A percentile compares a stretch with the other conserved stretches of the same genome.
phyloP scores from a whole-genome alignment of 2,888 invertebrate species.

The Zelleria hepariella region DNA sequence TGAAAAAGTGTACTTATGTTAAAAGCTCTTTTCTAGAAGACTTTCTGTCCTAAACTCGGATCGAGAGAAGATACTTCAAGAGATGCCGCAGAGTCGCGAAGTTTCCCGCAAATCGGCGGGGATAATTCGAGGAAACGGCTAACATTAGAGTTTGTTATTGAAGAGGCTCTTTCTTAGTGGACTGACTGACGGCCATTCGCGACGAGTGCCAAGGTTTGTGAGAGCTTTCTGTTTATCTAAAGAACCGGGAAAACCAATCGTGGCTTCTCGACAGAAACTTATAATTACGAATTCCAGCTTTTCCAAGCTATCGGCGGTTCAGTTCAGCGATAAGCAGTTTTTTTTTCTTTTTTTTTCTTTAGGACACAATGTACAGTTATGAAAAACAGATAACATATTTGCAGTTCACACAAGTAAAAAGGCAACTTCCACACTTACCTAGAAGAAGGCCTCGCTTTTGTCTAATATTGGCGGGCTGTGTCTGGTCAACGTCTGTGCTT shows the following conservation, averaged over 20 bases:
- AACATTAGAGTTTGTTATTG: background rate
- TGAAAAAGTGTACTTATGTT: too few species aligned
- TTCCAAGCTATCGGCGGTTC: too few species aligned
- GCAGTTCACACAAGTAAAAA: background rate
- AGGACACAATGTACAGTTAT: too few species aligned
- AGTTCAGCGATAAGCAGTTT: too few species aligned
- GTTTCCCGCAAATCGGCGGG: background rate
- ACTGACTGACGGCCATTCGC: background rate
- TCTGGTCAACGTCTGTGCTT: background rate
- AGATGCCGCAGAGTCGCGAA: background rate
- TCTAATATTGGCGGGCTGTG: constrained; percentile 22
- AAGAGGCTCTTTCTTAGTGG: background rate
- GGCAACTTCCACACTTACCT: constrained; percentile 27
- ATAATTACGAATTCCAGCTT: too few species aligned
- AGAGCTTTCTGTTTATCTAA: background rate
- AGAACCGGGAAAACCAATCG: too few species aligned
- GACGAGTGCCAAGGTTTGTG: background rate
- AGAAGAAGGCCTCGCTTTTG: constrained; percentile 45
- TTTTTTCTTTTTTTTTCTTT: too few species aligned
- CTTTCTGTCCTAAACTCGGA: too few species aligned
- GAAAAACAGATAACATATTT: too few species aligned
- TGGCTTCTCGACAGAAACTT: too few species aligned
- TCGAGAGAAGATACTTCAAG: too few species aligned
- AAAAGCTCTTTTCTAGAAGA: too few species aligned
- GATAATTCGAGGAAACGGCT: background rate